Evolutionary conservation across 2,113 vertebrate genomes (phyloP).

Genomic region (Speoplatyrhinus poulsoni): DNA sequence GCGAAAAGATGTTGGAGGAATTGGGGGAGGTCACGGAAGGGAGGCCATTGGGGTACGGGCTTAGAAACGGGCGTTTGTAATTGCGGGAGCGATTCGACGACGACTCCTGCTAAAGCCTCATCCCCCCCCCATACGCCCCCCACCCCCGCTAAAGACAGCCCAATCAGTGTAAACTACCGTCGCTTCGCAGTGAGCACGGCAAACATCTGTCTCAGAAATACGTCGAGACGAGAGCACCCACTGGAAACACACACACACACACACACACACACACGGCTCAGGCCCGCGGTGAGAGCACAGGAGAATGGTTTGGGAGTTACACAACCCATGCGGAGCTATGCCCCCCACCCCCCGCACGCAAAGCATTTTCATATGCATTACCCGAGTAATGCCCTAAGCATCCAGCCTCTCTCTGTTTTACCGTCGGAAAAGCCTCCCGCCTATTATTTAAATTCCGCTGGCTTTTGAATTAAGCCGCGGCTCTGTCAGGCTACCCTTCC

Average conservation of each 20-base stretch:
- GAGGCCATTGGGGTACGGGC: slow-evolving; percentile 2
- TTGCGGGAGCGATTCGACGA: neutral
- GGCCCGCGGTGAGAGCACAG: too few relatives aligned
- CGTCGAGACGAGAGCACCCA: slow-evolving; percentile 17
- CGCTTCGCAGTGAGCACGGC: slow-evolving; percentile 31
- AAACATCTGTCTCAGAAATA: slow-evolving; percentile 49
- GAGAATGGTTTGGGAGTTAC: too few relatives aligned
- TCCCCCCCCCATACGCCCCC: too few relatives aligned
- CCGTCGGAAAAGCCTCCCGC: slow-evolving; percentile 63
- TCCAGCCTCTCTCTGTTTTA: slow-evolving; percentile 36
- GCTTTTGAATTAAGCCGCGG: slow-evolving; percentile 41
- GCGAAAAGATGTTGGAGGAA: too few relatives aligned
- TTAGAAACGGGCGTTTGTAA: slow-evolving; percentile 18
- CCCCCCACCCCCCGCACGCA: too few relatives aligned
- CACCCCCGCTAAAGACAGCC: slow-evolving; percentile 36
- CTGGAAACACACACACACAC: slow-evolving; percentile 18
- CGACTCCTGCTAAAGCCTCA: slow-evolving; percentile 31
- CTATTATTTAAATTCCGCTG: slow-evolving; percentile 62
- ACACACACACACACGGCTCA: too few relatives aligned
- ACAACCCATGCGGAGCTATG: too few relatives aligned
- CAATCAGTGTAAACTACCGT: slow-evolving; percentile 52
- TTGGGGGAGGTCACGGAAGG: neutral
- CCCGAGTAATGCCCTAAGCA: too few relatives aligned
- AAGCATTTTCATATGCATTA: too few relatives aligned
- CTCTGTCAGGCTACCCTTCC: too few relatives aligned